Base-by-base conservation (phyloP, 2,113 vertebrate genomes). In the Dolichotis patagonum region DNA sequence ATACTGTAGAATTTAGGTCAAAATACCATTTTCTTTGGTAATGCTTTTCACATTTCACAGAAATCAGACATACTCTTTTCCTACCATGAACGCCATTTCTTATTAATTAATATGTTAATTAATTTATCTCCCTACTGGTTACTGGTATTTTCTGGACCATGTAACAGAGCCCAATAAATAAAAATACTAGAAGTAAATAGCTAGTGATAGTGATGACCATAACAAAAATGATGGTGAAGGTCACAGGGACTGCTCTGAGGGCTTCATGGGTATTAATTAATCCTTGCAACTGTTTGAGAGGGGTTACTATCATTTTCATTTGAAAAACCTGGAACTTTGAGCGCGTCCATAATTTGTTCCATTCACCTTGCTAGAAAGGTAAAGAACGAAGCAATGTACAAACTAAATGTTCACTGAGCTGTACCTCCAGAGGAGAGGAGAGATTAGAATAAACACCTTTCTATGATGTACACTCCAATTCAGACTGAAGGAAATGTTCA, bases 11-110 rank as follows among this genome's bases (percentile, higher is more conserved):
- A 77, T 58, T 49, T 49, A 93, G 88, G 20, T 65, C 92, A 85
- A 46, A 91, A 65, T 85, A 77, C 13, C 16, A 56, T 69, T 32
- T 90, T 90, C 60, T 96, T 46, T 28, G 75, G 41, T 69, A 49
- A 85, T 35, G 13, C 43, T 71, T 96, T 60, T 82, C 62, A 46
- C 13, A 8, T 56, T 60, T 88, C 49, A 43, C 20, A 92, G 60
- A 92, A 94, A 85, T 78, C 71, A 63, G 75, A 95, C 46, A 3
- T 11, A 41, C 32, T 95, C 43, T 94, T 88, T 89, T 92, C n/a
- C 60, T 77, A 77, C 9, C 71, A 60, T 75, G 32, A 85, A 90
- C 56, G 78, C 2, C 46, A 83, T 41, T 65, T 94, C 35, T 92
- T 62, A 19, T 16, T 73, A 94, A 97, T 85, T 75, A 63, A 52